These are phyloP conservation scores for Scrobipalpa costella DNA, from an alignment of 2,888 invertebrate species.

Conservation along the genomic window DNA sequence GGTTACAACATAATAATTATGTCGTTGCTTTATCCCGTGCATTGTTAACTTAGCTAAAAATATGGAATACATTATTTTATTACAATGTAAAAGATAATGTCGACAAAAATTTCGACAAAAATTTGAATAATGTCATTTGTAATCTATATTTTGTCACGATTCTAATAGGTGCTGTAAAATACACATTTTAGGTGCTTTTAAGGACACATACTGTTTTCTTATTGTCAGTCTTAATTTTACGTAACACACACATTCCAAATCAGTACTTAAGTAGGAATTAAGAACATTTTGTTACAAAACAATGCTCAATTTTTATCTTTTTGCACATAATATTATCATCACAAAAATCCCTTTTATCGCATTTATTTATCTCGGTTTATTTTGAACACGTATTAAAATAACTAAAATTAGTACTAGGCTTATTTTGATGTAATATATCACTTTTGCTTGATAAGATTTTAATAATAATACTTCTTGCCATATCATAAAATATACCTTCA, in stretches of 20 bases:
- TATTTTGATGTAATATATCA: no score
- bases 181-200: neutral
- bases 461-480: no score
- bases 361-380: no score
- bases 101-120: no score
- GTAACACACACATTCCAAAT: constrained; percentile 52
- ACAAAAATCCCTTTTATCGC: neutral
- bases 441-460: no score
- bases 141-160: neutral
- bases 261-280: constrained; percentile 67
- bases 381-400: no score
- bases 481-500: no score
- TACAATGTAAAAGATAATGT: neutral
- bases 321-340: neutral
- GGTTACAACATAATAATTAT: no score
- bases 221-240: neutral
- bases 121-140: no score
- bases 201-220: neutral
- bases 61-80: neutral
- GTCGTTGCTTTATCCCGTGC: no score
- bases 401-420: no score
- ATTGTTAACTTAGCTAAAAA: neutral
- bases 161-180: neutral
- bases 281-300: constrained; percentile 19
- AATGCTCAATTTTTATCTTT: neutral